Evolutionary conservation across 2,113 vertebrate species (phyloP), one percentile per base, ranked within the genome.

Genomic region (Aepyceros melampus): DNA sequence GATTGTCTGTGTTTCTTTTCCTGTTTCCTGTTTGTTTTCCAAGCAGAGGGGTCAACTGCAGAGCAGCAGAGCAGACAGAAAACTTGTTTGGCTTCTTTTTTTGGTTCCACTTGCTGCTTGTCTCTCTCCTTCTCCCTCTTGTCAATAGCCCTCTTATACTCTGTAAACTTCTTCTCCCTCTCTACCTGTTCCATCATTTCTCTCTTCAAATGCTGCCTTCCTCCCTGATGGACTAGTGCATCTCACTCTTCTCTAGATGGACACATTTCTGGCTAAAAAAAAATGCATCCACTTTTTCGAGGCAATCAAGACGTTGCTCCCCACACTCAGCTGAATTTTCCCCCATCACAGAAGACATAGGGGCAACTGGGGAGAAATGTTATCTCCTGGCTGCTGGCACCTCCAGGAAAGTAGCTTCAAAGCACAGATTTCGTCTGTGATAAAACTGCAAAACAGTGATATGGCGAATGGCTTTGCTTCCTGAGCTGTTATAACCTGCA

Each of bases 21-120:
- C 79, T 85, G 82, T 87, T 92, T 84, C 3, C 15, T 43, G 71
- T 96, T 62, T 91, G 51, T 74, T 86, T 97, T 88, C 87, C 36
- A 87, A 55, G 84, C 71, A 95, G 36, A 92, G 86, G 97, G 74
- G 51, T 91, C 93, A 64, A 49, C 58, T 3, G 25, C 14, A 74
- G 49, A 97, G 45, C 45, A 87, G 7, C 31, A 76, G 43, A 93
- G 33, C 45, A 64, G 55, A 67, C 45, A n/a, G 31, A 87, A 79
- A 33, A 16, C 17, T 29, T 33, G 4, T 76, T 81, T 40, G 23
- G 12, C 0, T 71, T 14, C 33, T 51, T 47, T 53, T 53, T 47
- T 86, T 9, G 0, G 6, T 64, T 12, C 12, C 15, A 17, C 71
- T 43, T 92, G 31, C 84, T 60, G 71, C 21, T 19, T 51, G 2